These are phyloP conservation scores for Motacilla alba DNA, from an alignment of 2,113 vertebrate genomes.

Conservation along the genomic window DNA sequence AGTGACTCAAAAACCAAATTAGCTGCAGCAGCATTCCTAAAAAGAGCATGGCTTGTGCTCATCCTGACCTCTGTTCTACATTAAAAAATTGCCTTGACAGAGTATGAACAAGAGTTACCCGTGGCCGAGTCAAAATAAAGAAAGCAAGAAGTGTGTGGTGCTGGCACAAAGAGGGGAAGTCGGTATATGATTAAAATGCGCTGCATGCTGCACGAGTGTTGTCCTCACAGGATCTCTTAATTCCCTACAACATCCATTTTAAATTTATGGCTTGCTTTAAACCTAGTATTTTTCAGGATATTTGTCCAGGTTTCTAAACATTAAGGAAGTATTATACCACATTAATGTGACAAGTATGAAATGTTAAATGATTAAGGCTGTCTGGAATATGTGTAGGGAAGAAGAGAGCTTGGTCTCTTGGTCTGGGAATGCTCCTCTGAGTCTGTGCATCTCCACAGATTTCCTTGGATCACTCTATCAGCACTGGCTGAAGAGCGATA, in stretches of 20 bases:
- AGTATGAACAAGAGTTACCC: not conserved
- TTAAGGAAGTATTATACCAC: not conserved
- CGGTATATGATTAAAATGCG: not conserved
- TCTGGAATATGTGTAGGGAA: not conserved
- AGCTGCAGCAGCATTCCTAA: not conserved
- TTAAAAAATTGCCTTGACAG: not conserved
- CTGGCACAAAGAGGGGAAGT: not conserved
- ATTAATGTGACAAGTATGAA: not conserved
- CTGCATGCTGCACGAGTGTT: not conserved
- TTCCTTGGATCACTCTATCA: not conserved
- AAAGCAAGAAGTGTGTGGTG: not conserved
- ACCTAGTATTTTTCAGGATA: not conserved
- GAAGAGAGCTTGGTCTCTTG: not conserved
- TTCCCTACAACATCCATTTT: not conserved
- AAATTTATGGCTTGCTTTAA: not conserved
- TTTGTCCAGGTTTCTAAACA: not conserved
- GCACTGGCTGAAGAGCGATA: not conserved
- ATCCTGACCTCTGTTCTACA: accelerated
- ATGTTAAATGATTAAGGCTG: not conserved
- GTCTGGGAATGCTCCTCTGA: not conserved
- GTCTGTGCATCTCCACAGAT: not conserved
- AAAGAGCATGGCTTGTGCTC: not conserved
- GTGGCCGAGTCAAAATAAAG: not conserved
- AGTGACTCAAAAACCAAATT: not conserved
- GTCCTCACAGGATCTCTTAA: not conserved